Base-by-base conservation (phyloP, 2,797 vertebrate species). In the Rhabdomys pumilio region DNA sequence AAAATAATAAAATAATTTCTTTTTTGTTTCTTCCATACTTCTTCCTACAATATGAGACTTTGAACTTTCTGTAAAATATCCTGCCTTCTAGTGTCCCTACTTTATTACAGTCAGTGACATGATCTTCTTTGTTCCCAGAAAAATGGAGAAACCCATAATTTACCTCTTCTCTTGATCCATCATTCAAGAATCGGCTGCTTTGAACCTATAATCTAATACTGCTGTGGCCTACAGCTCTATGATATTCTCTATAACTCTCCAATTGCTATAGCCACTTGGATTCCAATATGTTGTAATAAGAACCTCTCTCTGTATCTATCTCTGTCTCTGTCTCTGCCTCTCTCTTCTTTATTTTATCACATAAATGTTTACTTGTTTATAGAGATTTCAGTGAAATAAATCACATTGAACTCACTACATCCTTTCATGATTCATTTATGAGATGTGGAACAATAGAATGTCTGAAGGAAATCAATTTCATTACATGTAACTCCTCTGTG, bases 371-470 rank as follows among this genome's bases (percentile, higher is more conserved):
- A 47, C 9, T 57, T 29, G 91, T 93, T 84, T 96, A 76, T 4
- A 93, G 53, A 73, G 47, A 91, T 81, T 87, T 87, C 87, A 84
- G 44, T 65, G 47, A 86, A 94, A 79, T n/a, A 77, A 47, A 11
- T 97, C 17, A 80, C 31, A 13, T 0, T 85, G 59, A 95, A 89
- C 26, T 41, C 9, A 75, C 22, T 79, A 9, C 31, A 41, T 90
- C 72, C 8, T 93, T 44, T 81, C 47, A 75, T 85, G 89, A 88
- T 55, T 59, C 55, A 86, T 29, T n/a, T 69, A 89, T 44, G 31
- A 53, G 63, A 53, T 38, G 44, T 89, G 24, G 14, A 29, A 91
- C 59, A 82, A 69, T 2, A 19, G 59, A 75, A 24, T 55, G 15
- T 72, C 59, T 73, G 69, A 87, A 76, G 24, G n/a, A 50, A 17